These are phyloP conservation scores for Ormyrus pomaceus DNA, from an alignment of 2,888 invertebrate species.

Conservation along the genomic window DNA sequence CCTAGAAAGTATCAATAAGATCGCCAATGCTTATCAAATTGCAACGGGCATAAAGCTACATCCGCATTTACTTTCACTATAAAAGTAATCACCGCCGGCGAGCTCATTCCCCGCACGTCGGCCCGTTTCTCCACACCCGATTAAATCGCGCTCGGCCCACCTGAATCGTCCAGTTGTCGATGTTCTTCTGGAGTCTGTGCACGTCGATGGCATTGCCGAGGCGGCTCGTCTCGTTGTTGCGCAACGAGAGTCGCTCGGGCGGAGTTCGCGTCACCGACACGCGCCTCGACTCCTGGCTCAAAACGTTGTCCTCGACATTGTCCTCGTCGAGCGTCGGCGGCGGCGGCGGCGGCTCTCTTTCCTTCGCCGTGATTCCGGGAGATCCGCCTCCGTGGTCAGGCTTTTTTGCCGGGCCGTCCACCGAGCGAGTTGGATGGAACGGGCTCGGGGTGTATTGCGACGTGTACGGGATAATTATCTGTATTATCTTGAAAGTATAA, in stretches of 20 bases:
- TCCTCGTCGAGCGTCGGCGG: background rate
- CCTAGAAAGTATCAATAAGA: too few species aligned
- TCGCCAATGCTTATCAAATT: too few species aligned
- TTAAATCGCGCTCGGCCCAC: conserved; percentile 59
- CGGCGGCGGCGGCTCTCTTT: too few species aligned
- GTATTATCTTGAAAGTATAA: conserved; percentile 76
- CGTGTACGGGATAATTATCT: conserved; percentile 89
- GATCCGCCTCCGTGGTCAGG: background rate
- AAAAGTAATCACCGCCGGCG: background rate
- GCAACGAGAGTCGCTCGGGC: conserved; percentile 16
- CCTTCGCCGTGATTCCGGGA: background rate
- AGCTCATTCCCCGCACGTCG: conserved; percentile 17
- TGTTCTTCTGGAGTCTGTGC: conserved; percentile 86
- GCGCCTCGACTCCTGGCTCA: conserved; percentile 61
- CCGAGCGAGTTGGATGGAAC: conserved; percentile 73
- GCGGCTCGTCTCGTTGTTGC: conserved; percentile 14
- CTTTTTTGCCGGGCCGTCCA: conserved; percentile 46
- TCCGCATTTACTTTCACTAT: conserved; percentile 2
- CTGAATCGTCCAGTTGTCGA: conserved; percentile 87
- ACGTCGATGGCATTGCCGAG: conserved; percentile 81
- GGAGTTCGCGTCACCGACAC: conserved; percentile 55
- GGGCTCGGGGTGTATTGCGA: conserved; percentile 79
- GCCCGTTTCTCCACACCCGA: background rate
- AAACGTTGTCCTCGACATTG: conserved; percentile 58
- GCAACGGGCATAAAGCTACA: too few species aligned